These are phyloP conservation scores for Procavia capensis DNA, from an alignment of 2,113 vertebrate genomes.

Conservation along the genomic window DNA sequence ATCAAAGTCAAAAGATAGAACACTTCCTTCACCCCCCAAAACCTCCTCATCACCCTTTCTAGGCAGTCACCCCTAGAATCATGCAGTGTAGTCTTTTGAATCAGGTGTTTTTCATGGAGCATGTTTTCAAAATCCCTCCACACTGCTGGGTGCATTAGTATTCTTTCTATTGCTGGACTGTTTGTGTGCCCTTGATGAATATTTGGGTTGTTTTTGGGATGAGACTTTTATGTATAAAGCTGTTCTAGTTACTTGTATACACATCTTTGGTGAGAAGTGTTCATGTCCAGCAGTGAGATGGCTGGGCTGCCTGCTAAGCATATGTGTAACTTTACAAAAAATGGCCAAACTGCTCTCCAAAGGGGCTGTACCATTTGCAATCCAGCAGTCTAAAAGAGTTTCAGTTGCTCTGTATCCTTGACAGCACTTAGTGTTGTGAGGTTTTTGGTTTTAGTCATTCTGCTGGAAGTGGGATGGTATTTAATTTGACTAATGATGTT, in stretches of 20 bases:
- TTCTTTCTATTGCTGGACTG: not conserved
- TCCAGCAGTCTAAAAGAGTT: no score
- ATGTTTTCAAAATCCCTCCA: not conserved
- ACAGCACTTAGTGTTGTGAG: not conserved
- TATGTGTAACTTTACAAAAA: not conserved
- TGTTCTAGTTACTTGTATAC: not conserved
- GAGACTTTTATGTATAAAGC: not conserved
- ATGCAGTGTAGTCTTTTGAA: not conserved
- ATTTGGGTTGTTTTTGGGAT: not conserved
- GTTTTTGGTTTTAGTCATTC: not conserved
- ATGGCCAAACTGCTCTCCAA: not conserved
- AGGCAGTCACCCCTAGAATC: no score
- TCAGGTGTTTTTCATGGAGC: not conserved
- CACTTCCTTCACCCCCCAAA: fast-evolving
- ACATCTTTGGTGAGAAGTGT: not conserved
- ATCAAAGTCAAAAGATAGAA: not conserved
- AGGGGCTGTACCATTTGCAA: no score
- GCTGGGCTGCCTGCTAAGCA: not conserved
- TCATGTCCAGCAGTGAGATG: not conserved
- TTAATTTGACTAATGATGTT: not conserved
- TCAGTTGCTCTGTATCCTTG: no score
- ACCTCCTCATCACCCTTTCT: not conserved
- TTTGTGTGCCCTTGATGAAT: not conserved
- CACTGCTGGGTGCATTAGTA: fast-evolving
- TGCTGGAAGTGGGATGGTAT: no score